Percentiles rank a stretch among this genome's conserved stretches.
These are phyloP conservation scores for Laterallus jamaicensis DNA, from an alignment of 2,113 vertebrate species.

Conservation along the genomic window DNA sequence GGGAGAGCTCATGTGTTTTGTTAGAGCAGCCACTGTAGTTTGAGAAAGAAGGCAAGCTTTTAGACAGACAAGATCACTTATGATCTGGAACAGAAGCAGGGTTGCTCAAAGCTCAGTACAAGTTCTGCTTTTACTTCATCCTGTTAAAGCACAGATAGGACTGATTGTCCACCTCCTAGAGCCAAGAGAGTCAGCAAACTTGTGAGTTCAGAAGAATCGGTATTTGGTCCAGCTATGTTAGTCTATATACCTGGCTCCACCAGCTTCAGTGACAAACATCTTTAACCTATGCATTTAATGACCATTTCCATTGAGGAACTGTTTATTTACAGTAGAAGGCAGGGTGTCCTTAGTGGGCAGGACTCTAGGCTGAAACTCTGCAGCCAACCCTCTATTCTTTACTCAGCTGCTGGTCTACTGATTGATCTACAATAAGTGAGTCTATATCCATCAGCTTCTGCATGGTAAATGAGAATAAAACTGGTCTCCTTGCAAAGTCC, in stretches of 20 bases:
- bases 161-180: not conserved
- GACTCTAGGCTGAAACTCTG: not conserved
- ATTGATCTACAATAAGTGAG: not conserved
- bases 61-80: not conserved
- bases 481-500: not conserved
- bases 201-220: not conserved
- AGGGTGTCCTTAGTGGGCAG: not conserved
- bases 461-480: not conserved
- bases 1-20: not conserved
- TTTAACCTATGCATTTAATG: not conserved
- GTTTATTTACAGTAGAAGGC: not conserved
- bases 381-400: not conserved
- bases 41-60: not conserved
- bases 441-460: not conserved
- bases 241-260: not conserved
- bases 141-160: not conserved
- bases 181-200: not conserved
- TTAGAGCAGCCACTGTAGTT: not conserved
- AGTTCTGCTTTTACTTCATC: not conserved
- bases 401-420: not conserved
- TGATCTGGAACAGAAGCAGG: not conserved
- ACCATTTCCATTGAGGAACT: not conserved
- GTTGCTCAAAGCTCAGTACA: not conserved
- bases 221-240: not conserved
- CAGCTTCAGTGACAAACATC: not conserved